Base-by-base conservation (phyloP, 2,797 vertebrate genomes). In the Fratercula arctica region DNA sequence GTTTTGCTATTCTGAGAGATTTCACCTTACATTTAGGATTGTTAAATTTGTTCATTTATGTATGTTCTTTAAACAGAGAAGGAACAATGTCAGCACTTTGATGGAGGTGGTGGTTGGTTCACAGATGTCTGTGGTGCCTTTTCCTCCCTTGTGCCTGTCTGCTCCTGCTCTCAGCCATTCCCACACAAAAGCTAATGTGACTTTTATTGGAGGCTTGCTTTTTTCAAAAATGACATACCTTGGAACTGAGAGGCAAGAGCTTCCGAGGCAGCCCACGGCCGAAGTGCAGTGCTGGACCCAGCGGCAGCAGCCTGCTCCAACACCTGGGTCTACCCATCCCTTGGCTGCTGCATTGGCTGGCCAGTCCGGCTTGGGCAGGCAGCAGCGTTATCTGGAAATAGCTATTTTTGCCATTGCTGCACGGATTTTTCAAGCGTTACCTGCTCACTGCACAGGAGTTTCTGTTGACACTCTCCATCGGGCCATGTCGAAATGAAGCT, bases 381-480 rank as follows among this genome's bases (percentile, higher is more conserved):
- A 53, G 53, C 73, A 67, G 20, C 7, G 9, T 31, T 45, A 2
- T 13, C 45, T 86, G n/a, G 29, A 92, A 93, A 57, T 3, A 33
- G 16, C n/a, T 72, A 1, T 3, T 68, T 64, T 50, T 82, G 46
- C 61, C 16, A 14, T 3, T 28, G 37, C 25, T 50, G 29, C 14
- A 4, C 3, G 7, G 6, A n/a, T 68, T 94, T 82, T 41, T 28
- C 39, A 39, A 10, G 29, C 43, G 39, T 46, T 92, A 37, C 25
- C 29, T 61, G 26, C 61, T 86, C 1, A 1, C n/a, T 53, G 11
- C 7, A 3, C 1, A 1, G 11, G 9, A 2, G 3, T 50, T 66
- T 83, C 51, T 66, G 29, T 45, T 1, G 2, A 3, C 1, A 3
- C 2, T 78, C 18, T 25, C n/a, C n/a, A 72, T 53, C 0, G 1